Percentiles rank a stretch among this genome's conserved stretches.
These are phyloP conservation scores for Colinus virginianus DNA, from an alignment of 2,113 vertebrate genomes.

Conservation along the genomic window DNA sequence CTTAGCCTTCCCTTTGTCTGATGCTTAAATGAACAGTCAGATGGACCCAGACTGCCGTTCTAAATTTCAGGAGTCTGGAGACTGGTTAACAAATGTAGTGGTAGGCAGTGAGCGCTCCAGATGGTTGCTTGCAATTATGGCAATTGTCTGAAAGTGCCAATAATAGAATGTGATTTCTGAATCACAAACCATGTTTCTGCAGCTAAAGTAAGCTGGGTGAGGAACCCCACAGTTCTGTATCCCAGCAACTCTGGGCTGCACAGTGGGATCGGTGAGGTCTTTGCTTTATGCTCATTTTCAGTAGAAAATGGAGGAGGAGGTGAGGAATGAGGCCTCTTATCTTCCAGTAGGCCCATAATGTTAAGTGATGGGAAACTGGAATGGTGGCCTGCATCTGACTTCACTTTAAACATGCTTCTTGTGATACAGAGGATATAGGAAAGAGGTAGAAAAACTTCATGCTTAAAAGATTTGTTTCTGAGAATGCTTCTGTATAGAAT, in stretches of 20 bases:
- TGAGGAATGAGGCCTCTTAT: not conserved
- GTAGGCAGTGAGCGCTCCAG: accelerated
- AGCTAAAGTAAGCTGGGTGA: not conserved
- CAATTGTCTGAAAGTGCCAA: not conserved
- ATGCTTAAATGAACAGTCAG: not conserved
- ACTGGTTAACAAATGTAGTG: not conserved
- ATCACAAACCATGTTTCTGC: accelerated
- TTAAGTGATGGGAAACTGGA: not conserved
- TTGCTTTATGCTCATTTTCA: not conserved
- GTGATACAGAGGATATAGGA: not conserved
- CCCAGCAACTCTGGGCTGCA: not conserved
- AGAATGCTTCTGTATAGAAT: not conserved
- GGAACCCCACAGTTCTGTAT: accelerated
- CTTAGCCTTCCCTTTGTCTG: not conserved
- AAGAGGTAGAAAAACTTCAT: not conserved
- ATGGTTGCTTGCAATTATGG: not conserved
- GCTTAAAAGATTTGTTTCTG: not conserved
- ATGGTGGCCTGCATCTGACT: not conserved
- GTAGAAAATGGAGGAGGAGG: accelerated
- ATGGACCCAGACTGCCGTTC: not conserved
- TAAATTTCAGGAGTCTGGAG: not conserved
- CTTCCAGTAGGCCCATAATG: not conserved
- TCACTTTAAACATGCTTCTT: not conserved
- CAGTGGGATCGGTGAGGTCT: accelerated
- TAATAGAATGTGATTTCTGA: accelerated